These are phyloP conservation scores for Papilio gigon DNA, from an alignment of 2,888 invertebrate genomes.

Conservation along the genomic window DNA sequence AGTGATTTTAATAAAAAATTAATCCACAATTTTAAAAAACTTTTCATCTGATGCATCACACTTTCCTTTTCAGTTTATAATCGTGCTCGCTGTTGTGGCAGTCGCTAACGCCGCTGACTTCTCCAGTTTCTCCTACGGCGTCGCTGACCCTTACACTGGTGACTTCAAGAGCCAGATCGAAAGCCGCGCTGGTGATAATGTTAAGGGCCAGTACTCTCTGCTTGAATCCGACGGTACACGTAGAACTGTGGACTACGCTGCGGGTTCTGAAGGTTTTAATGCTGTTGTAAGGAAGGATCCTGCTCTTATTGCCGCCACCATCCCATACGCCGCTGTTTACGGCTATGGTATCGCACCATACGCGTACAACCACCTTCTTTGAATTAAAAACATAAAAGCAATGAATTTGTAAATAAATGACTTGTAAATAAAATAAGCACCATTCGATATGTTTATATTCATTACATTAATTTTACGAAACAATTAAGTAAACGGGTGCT, in stretches of 20 bases:
- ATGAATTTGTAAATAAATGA: slow-evolving; percentile 53
- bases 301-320: slow-evolving; percentile 57
- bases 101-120: slow-evolving; percentile 55
- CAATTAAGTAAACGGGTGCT: neutral
- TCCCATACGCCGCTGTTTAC: slow-evolving; percentile 53
- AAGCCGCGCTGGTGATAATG: slow-evolving; percentile 75
- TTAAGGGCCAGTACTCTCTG: slow-evolving; percentile 80
- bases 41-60: slow-evolving; percentile 15
- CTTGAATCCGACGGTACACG: slow-evolving; percentile 79
- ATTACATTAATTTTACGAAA: neutral
- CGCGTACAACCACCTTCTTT: slow-evolving; percentile 56
- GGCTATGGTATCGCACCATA: slow-evolving; percentile 50
- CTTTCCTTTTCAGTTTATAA: slow-evolving; percentile 61
- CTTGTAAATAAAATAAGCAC: slow-evolving; percentile 54
- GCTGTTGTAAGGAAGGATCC: slow-evolving; percentile 81
- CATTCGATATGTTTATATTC: slow-evolving; percentile 43
- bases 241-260: slow-evolving; percentile 82
- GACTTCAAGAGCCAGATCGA: slow-evolving; percentile 82
- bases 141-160: slow-evolving; percentile 82
- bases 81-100: slow-evolving; percentile 61
- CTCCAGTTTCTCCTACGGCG: slow-evolving; percentile 79
- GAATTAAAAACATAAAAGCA: slow-evolving; percentile 42
- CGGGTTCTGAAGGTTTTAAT: slow-evolving; percentile 81
- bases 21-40: too few relatives aligned
- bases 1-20: too few relatives aligned